Conservation (phyloP, 2,797 vertebrate genomes). For the Oreonectes daqikongensis region DNA sequence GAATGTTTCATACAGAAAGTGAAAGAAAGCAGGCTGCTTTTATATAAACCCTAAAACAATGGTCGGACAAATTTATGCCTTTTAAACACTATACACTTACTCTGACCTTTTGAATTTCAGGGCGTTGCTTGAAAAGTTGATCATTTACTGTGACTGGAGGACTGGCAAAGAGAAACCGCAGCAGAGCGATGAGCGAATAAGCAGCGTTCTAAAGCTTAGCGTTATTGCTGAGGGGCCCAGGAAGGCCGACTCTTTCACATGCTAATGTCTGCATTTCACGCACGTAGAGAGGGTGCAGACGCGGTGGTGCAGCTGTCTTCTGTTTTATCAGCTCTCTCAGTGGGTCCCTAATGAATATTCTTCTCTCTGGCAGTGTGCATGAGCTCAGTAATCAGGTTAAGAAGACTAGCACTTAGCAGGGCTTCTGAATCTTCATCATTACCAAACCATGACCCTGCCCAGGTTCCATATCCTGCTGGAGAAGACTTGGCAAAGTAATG, state of each 20-base stretch:
- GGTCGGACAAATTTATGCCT: slow-evolving; percentile 30
- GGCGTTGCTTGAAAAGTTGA: slow-evolving; percentile 49
- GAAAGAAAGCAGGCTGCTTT: slow-evolving; percentile 8
- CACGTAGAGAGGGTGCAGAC: slow-evolving; percentile 65
- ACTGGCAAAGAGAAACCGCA: slow-evolving; percentile 41
- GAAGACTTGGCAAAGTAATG: slow-evolving; percentile 33
- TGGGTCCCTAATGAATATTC: slow-evolving; percentile 82
- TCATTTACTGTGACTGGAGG: slow-evolving; percentile 57
- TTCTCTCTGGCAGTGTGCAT: slow-evolving; percentile 75
- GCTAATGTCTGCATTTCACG: slow-evolving; percentile 73
- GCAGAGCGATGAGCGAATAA: slow-evolving; percentile 46
- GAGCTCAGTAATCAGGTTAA: slow-evolving; percentile 82
- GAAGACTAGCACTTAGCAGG: slow-evolving; percentile 60
- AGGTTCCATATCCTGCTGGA: slow-evolving; percentile 46
- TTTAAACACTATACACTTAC: slow-evolving; percentile 37
- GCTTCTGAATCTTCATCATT: slow-evolving; percentile 60
- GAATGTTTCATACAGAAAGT: background rate
- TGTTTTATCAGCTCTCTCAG: slow-evolving; percentile 79
- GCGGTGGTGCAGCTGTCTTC: slow-evolving; percentile 77
- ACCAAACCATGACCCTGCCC: slow-evolving; percentile 54
- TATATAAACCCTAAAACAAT: slow-evolving; percentile 19
- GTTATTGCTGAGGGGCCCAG: slow-evolving; percentile 69
- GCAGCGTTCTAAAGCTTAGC: slow-evolving; percentile 54
- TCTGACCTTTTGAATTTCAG: slow-evolving; percentile 38
- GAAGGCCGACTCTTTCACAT: slow-evolving; percentile 77